Conservation (phyloP, 2,797 vertebrate species). For the Neopelma chrysocephalum region DNA sequence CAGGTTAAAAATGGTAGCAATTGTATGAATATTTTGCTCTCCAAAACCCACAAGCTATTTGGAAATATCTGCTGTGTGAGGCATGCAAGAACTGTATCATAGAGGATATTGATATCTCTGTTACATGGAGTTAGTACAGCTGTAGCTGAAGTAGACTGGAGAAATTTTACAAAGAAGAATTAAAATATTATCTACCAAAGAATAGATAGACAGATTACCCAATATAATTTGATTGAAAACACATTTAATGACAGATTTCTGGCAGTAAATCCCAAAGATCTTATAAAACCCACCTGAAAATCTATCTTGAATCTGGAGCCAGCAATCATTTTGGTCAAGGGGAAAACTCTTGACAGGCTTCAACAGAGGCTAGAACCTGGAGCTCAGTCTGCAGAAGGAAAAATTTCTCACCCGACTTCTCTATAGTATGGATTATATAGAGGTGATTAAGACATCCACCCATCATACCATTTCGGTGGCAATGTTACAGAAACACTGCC, state of each 20-base stretch:
- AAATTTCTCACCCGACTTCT: slow-evolving; percentile 5
- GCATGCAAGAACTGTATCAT: neutral
- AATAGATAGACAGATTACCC: neutral
- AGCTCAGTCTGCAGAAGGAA: neutral
- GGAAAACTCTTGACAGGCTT: neutral
- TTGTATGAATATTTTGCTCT: neutral
- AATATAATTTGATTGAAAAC: neutral
- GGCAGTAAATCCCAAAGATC: neutral
- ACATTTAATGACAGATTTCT: neutral
- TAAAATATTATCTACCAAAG: neutral
- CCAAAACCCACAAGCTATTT: neutral
- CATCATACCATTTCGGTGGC: neutral
- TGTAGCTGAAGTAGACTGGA: neutral
- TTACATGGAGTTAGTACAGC: neutral
- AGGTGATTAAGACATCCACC: slow-evolving; percentile 2
- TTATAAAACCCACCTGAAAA: neutral
- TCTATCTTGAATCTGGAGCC: neutral
- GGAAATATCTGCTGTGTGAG: neutral
- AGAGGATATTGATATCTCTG: neutral
- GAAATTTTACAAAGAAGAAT: neutral
- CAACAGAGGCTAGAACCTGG: neutral
- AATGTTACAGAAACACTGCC: slow-evolving; percentile 15
- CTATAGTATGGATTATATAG: neutral
- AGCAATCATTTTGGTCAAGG: neutral
- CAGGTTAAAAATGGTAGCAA: neutral